Evolutionary conservation across 1,140 invertebrate species (phyloP).

Genomic region (Acromyrmex charruanus): DNA sequence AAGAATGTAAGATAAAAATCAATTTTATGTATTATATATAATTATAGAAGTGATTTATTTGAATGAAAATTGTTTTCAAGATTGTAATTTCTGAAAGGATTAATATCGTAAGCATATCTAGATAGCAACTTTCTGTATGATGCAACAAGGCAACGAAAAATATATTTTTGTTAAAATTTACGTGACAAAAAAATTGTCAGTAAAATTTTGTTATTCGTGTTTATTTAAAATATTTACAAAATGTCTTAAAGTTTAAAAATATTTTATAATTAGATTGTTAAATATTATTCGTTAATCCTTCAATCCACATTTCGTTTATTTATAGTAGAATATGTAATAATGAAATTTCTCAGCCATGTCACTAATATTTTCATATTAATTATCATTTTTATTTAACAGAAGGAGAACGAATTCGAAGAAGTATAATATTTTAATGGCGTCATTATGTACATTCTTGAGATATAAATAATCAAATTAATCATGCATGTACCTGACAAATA

Average conservation of each 20-base stretch:
- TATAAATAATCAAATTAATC: slow-evolving; percentile 6
- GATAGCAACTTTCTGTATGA: not conserved
- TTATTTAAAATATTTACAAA: not conserved
- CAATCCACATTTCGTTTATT: not conserved
- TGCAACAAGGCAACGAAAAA: not conserved
- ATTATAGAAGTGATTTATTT: not conserved
- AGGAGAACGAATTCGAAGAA: not conserved
- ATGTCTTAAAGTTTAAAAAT: not conserved
- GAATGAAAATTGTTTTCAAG: not conserved
- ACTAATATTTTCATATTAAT: not conserved
- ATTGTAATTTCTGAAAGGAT: not conserved
- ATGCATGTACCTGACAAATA: not conserved
- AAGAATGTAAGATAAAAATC: not conserved
- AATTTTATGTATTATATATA: not conserved
- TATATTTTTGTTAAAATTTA: not conserved
- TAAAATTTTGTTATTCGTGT: not conserved
- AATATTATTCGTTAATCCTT: not conserved
- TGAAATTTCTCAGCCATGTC: not conserved
- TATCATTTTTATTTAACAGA: not conserved
- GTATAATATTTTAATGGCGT: not conserved
- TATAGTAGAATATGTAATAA: not conserved
- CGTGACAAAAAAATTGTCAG: not conserved
- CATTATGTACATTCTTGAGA: not conserved
- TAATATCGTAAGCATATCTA: not conserved
- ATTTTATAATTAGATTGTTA: not conserved